Evolutionary conservation across 2,113 vertebrate genomes (phyloP).

Genomic region (Podarcis muralis): DNA sequence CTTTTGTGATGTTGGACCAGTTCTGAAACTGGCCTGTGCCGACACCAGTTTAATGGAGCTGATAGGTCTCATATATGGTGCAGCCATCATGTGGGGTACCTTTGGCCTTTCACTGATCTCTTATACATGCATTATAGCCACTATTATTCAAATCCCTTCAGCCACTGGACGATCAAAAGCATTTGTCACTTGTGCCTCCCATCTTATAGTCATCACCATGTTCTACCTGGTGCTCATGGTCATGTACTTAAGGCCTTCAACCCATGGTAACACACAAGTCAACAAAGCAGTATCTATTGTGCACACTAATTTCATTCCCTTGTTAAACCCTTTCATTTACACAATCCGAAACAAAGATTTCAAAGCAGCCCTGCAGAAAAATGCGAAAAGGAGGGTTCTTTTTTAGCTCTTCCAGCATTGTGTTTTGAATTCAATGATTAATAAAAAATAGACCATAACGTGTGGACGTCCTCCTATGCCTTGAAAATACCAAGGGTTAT

Average conservation of each 20-base stretch:
- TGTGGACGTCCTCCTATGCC: no score
- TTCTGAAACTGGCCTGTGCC: slow-evolving; percentile 47
- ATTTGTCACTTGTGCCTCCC: slow-evolving; percentile 63
- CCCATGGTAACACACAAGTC: slow-evolving; percentile 37
- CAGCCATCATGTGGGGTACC: slow-evolving; percentile 46
- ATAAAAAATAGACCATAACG: no score
- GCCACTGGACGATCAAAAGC: slow-evolving; percentile 37
- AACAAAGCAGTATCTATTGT: slow-evolving; percentile 59
- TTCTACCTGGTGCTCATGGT: slow-evolving; percentile 51
- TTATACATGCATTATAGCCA: slow-evolving; percentile 45
- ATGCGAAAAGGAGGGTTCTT: background rate
- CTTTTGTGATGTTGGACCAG: slow-evolving; percentile 53
- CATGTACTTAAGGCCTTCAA: slow-evolving; percentile 58
- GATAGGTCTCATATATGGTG: slow-evolving; percentile 35
- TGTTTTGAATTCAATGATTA: no score
- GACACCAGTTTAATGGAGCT: slow-evolving; percentile 52
- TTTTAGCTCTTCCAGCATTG: background rate
- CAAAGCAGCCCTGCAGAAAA: slow-evolving; percentile 44
- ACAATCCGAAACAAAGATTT: slow-evolving; percentile 63
- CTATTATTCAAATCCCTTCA: slow-evolving; percentile 50
- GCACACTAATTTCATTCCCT: slow-evolving; percentile 53
- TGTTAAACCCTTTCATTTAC: slow-evolving; percentile 64
- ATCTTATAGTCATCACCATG: slow-evolving; percentile 51
- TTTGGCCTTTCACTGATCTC: slow-evolving; percentile 43
- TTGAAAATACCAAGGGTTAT: no score